Conservation (phyloP, 1,140 invertebrate species). For the Zaprionus camerounensis region DNA sequence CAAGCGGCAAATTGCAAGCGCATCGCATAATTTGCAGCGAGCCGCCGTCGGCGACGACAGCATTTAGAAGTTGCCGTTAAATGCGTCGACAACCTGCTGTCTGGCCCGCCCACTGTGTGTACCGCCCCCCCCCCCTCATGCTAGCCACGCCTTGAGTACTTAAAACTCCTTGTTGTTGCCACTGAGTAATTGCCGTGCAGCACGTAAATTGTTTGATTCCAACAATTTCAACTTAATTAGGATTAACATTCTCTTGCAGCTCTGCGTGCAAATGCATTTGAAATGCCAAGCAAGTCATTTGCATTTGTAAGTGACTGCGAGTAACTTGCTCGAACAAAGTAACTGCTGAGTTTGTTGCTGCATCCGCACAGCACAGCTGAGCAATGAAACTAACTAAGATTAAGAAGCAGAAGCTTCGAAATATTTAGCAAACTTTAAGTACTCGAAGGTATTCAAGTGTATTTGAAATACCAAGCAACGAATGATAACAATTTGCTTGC, state of each 20-base stretch:
- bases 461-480: background rate
- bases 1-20: constrained; percentile 61
- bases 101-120: background rate
- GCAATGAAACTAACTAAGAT: background rate
- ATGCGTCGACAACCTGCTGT: constrained; percentile 27
- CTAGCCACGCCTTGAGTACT: background rate
- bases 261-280: background rate
- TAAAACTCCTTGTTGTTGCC: background rate
- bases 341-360: background rate
- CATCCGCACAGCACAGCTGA: no score
- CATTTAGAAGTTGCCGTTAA: constrained; percentile 64
- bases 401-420: background rate
- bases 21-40: constrained; percentile 68
- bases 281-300: constrained; percentile 10
- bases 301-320: background rate
- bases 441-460: background rate
- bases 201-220: constrained; percentile 8
- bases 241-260: background rate
- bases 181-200: constrained; percentile 2
- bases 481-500: no score
- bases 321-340: background rate
- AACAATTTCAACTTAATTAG: constrained; percentile 10
- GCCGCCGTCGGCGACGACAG: constrained; percentile 51
- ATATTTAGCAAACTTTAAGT: background rate
- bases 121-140: background rate